Base-by-base conservation (phyloP, 2,888 invertebrate species). In the Pyrocoelia pectoralis region DNA sequence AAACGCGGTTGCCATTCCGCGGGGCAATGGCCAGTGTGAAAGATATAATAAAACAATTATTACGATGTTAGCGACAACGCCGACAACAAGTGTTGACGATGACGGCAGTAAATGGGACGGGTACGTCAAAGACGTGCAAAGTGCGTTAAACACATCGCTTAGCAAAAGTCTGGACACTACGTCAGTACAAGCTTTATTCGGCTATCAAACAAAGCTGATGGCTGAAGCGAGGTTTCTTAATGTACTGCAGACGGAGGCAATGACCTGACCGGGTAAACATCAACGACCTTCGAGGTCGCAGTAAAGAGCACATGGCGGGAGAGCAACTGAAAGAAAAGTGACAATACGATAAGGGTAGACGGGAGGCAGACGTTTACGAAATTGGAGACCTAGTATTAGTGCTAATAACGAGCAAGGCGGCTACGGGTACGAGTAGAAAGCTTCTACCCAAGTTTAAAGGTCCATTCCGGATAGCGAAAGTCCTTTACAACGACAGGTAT, bases 1-100 rank as follows among this genome's bases (percentile, higher is more conserved):
- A 70, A 58, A 58, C 38, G 57, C 53, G 6, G 49, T 43, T 6
- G 70, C 73, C n/a, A 70, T 69, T 2, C 73, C 72, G 6, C 18
- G 72, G 38, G 73, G 72, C 0, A 75, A 74, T 49, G 49, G 50
- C 1, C 40, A 50, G 15, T 49, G 49, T 17, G 50, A 57, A 24
- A 14, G 48, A 5, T 46, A 56, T 10, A 56, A 56, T n/a, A 1
- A n/a, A 29, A 46, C 55, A 5, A 28, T 56, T 9, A 3, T 56
- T 5, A 46, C 17, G 8, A 43, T 43, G 1, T 14, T 43, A 8
- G n/a, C 46, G 1, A 29, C 46, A 5, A 48, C 13, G 8, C 6
- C 3, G 4, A 6, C 3, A 24, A n/a, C n/a, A n/a, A n/a, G 9
- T 10, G 53, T 41, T 4, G 43, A 12, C n/a, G 12, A n/a, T 12